Percentiles rank a stretch among this genome's conserved stretches.
Conservation (phyloP, 2,113 vertebrate species). For the Meriones unguiculatus region DNA sequence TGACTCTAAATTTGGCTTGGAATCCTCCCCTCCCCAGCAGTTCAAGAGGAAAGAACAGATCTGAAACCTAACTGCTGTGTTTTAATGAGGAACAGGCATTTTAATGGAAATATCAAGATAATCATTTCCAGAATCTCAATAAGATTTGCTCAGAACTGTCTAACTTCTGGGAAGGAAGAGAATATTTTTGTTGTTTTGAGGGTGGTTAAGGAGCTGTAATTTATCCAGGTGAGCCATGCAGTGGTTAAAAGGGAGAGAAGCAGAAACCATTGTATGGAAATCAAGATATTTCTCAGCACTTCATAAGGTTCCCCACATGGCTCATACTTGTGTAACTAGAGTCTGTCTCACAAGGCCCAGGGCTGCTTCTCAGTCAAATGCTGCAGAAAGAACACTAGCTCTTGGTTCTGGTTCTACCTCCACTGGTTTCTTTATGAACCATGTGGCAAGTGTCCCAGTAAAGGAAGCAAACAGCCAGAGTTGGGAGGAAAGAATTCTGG, state of each 20-base stretch:
- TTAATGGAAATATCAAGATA: constrained; percentile 17
- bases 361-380: not conserved
- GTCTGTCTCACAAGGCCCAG: not conserved
- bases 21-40: not conserved
- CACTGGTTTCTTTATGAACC: not conserved
- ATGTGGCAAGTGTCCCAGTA: not conserved
- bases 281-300: not conserved
- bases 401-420: not conserved
- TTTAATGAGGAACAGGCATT: not conserved
- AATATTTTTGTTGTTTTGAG: not conserved
- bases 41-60: not conserved
- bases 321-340: not conserved
- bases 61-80: not conserved
- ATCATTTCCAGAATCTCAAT: constrained; percentile 31
- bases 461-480: not conserved
- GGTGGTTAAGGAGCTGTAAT: not conserved
- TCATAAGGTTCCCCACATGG: not conserved
- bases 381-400: not conserved
- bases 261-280: not conserved
- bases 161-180: not conserved
- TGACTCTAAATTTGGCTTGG: not conserved
- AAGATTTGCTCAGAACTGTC: not conserved
- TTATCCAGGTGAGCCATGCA: not conserved
- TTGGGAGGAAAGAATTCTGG: not conserved
- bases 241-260: not conserved